A percentile compares a stretch with the other conserved stretches of the same genome.
Conservation (phyloP, 2,888 invertebrate genomes). For the Plutella xylostella region DNA sequence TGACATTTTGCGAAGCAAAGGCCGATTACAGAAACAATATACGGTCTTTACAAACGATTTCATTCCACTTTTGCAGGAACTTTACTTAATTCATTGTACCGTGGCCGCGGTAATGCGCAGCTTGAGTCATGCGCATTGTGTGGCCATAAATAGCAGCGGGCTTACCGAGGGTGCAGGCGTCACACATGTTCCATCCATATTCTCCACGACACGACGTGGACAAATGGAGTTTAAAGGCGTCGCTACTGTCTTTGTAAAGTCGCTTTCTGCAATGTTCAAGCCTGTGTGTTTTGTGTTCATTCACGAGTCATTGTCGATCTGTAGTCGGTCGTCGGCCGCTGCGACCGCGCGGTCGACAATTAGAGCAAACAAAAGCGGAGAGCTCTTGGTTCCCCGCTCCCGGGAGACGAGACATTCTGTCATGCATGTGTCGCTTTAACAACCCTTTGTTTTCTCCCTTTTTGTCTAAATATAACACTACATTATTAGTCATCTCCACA, state of each 20-base stretch:
- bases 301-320: no score
- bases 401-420: slow-evolving; percentile 30
- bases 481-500: neutral
- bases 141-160: slow-evolving; percentile 46
- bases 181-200: slow-evolving; percentile 26
- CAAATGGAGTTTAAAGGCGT: no score
- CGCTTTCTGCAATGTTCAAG: no score
- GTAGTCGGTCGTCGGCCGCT: slow-evolving; percentile 20
- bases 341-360: slow-evolving; percentile 32
- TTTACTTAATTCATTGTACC: neutral
- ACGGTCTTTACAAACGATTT: no score
- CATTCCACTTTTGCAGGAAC: no score
- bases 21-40: no score
- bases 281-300: no score
- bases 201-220: slow-evolving; percentile 19
- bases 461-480: slow-evolving; percentile 27
- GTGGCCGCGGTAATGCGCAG: slow-evolving; percentile 22
- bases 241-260: no score
- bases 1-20: no score
- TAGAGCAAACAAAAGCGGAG: slow-evolving; percentile 41
- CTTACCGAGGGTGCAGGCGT: slow-evolving; percentile 35
- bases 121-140: slow-evolving; percentile 45
- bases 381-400: slow-evolving; percentile 36
- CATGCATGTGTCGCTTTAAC: slow-evolving; percentile 33
- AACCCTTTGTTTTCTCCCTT: slow-evolving; percentile 26